Conservation (phyloP, 2,797 vertebrate species). For the Phataginus tetradactyla region DNA sequence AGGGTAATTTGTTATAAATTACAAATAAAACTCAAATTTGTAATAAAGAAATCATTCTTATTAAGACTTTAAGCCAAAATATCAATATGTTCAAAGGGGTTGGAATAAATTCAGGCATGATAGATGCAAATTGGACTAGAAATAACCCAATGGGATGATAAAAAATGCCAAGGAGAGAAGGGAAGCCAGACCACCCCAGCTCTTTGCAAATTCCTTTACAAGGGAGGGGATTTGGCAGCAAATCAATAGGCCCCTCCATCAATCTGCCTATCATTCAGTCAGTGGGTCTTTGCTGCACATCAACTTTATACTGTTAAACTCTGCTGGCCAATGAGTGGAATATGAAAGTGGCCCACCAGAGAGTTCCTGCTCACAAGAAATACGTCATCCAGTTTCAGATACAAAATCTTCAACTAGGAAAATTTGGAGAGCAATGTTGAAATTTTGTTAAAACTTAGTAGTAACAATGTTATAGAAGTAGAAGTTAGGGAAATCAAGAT, state of each 20-base stretch:
- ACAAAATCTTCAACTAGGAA: slow-evolving; percentile 52
- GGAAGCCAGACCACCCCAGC: slow-evolving; percentile 45
- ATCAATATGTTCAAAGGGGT: slow-evolving; percentile 58
- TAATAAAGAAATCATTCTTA: slow-evolving; percentile 59
- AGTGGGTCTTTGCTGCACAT: not conserved
- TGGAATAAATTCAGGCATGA: slow-evolving; percentile 61
- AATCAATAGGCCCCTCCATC: not conserved
- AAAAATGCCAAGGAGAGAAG: slow-evolving; percentile 43
- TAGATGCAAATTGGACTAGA: slow-evolving; percentile 50
- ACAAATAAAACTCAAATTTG: slow-evolving; percentile 62
- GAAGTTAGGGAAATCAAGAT: slow-evolving; percentile 37
- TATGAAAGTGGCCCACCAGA: not conserved
- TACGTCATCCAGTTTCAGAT: not conserved
- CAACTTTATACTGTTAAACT: slow-evolving; percentile 11
- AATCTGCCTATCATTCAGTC: slow-evolving; percentile 48
- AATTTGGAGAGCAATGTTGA: not conserved
- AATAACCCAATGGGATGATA: slow-evolving; percentile 42
- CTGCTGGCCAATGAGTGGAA: not conserved
- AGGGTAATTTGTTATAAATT: slow-evolving; percentile 71
- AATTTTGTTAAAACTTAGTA: slow-evolving; percentile 40
- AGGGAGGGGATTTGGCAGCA: not conserved
- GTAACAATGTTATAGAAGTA: not conserved
- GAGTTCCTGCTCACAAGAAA: not conserved
- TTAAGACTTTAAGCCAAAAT: slow-evolving; percentile 65
- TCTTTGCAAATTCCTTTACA: slow-evolving; percentile 29